These are phyloP conservation scores for Margarornis squamiger DNA, from an alignment of 2,797 vertebrate species.

Conservation along the genomic window DNA sequence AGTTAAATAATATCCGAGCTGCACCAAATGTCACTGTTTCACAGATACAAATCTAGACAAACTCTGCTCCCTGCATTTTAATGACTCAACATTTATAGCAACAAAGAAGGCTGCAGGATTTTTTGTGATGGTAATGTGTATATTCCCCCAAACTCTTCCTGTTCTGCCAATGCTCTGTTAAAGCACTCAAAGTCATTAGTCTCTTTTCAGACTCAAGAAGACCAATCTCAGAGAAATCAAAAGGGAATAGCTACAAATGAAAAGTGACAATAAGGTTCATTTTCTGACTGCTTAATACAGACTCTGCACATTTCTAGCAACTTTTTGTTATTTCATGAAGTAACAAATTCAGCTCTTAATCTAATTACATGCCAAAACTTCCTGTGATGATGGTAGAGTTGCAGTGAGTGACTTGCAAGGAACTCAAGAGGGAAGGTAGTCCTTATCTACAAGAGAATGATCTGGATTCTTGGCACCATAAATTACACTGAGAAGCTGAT, in stretches of 20 bases:
- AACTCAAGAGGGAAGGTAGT: background rate
- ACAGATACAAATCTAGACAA: background rate
- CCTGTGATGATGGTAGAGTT: background rate
- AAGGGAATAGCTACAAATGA: background rate
- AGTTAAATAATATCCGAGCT: background rate
- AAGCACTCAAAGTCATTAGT: background rate
- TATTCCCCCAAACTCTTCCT: background rate
- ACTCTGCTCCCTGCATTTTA: background rate
- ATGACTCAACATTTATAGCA: background rate
- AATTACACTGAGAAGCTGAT: background rate
- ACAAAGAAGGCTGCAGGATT: background rate
- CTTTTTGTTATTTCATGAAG: background rate
- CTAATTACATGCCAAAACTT: background rate
- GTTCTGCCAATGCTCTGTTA: background rate
- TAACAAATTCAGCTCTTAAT: background rate
- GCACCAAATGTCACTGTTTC: background rate
- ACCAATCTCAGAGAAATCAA: background rate
- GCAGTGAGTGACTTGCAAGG: background rate
- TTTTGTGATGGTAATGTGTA: background rate
- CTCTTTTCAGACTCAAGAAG: background rate
- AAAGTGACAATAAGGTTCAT: background rate
- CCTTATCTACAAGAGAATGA: background rate
- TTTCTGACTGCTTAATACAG: background rate
- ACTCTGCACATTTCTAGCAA: background rate
- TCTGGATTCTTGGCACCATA: background rate